Evolutionary conservation across 1,140 invertebrate species (phyloP).

Genomic region (Nasonia longicornis): DNA sequence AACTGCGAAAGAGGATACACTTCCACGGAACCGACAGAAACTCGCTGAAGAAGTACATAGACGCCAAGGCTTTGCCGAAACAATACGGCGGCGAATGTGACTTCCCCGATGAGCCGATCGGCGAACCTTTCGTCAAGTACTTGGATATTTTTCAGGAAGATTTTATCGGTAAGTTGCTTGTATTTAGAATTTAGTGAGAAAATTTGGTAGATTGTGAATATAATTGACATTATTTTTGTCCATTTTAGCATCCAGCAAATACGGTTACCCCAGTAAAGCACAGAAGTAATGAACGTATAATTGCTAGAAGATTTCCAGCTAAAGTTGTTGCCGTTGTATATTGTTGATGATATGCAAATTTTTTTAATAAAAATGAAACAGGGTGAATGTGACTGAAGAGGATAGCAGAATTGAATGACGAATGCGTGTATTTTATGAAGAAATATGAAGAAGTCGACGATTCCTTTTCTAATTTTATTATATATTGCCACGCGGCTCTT

Average conservation of each 20-base stretch:
- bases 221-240: slow-evolving; percentile 4
- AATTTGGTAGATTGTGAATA: background rate
- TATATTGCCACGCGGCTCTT: background rate
- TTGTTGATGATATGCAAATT: background rate
- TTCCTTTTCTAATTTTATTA: background rate
- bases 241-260: slow-evolving; percentile 44
- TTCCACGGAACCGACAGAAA: slow-evolving; percentile 82
- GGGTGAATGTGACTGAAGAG: background rate
- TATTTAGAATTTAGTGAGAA: too few species aligned
- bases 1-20: slow-evolving; percentile 73
- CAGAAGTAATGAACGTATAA: background rate
- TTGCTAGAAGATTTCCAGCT: background rate
- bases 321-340: background rate
- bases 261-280: slow-evolving; percentile 43
- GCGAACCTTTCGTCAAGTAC: slow-evolving; percentile 69
- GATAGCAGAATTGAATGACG: background rate
- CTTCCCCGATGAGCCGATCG: slow-evolving; percentile 67
- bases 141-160: slow-evolving; percentile 70
- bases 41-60: slow-evolving; percentile 74
- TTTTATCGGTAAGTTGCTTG: slow-evolving; percentile 68
- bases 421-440: background rate
- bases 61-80: slow-evolving; percentile 74
- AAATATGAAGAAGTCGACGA: background rate
- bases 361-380: background rate
- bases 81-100: slow-evolving; percentile 77